These are phyloP conservation scores for Cantharis nigra DNA, from an alignment of 2,888 invertebrate species.

Conservation along the genomic window DNA sequence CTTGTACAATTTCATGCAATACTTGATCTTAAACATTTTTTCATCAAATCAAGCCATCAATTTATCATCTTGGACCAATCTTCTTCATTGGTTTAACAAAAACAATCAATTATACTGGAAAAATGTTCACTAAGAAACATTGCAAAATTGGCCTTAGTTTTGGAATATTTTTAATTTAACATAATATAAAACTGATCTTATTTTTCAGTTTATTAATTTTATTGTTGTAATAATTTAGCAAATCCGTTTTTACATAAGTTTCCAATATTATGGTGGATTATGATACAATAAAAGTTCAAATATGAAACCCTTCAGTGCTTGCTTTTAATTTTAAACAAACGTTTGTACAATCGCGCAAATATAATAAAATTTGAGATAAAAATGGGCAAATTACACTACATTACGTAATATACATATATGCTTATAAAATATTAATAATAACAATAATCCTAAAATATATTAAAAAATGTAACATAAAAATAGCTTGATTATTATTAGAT, in stretches of 20 bases:
- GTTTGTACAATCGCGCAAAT: neutral
- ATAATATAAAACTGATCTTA: neutral
- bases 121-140: no score
- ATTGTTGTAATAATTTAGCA: neutral
- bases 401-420: constrained; percentile 20
- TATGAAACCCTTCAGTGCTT: neutral
- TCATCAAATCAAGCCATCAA: neutral
- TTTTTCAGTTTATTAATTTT: neutral
- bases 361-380: constrained; percentile 1
- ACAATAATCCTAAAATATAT: constrained; percentile 26
- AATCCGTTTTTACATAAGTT: neutral
- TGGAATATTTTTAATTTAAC: neutral
- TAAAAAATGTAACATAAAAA: constrained; percentile 23
- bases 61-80: no score
- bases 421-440: constrained; percentile 20
- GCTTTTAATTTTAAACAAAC: neutral
- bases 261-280: neutral
- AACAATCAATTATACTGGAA: no score
- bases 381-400: constrained; percentile 12
- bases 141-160: no score
- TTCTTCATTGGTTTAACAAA: no score
- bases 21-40: neutral
- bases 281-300: neutral
- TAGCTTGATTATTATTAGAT: neutral
- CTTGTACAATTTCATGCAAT: neutral